Conservation (phyloP, 2,888 invertebrate species). For the Terebella lapidaria region DNA sequence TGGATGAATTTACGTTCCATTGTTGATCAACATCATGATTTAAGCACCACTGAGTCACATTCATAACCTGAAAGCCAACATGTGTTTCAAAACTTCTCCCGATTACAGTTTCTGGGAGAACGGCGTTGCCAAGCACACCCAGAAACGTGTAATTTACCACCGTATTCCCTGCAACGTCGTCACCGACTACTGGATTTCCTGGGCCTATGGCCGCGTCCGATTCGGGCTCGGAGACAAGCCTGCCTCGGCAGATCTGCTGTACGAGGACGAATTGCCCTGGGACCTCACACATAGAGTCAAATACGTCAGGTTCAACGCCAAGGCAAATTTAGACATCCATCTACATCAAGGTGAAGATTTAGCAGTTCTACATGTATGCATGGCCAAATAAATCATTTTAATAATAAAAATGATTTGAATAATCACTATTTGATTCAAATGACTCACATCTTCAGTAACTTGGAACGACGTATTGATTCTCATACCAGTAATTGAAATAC, state of each 20-base stretch:
- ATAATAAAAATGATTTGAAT: too few relatives aligned
- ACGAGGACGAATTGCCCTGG: not conserved
- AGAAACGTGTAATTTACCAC: not conserved
- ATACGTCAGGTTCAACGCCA: not conserved
- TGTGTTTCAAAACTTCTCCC: not conserved
- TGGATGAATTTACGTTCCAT: too few relatives aligned
- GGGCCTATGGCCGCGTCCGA: not conserved
- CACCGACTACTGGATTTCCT: not conserved
- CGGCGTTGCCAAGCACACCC: not conserved
- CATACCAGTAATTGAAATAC: too few relatives aligned
- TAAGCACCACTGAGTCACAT: not conserved
- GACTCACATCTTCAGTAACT: too few relatives aligned
- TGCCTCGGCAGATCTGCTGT: not conserved
- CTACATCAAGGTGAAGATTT: too few relatives aligned
- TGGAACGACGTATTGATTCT: too few relatives aligned
- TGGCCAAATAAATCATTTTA: too few relatives aligned
- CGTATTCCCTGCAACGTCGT: not conserved
- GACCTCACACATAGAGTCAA: not conserved
- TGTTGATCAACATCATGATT: too few relatives aligned
- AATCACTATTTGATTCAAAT: too few relatives aligned
- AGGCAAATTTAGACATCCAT: not conserved
- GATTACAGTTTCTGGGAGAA: not conserved
- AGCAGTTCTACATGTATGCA: too few relatives aligned
- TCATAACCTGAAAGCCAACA: not conserved
- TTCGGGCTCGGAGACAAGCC: not conserved